Conservation (phyloP, 2,888 invertebrate genomes). For the Crematogaster levior region DNA sequence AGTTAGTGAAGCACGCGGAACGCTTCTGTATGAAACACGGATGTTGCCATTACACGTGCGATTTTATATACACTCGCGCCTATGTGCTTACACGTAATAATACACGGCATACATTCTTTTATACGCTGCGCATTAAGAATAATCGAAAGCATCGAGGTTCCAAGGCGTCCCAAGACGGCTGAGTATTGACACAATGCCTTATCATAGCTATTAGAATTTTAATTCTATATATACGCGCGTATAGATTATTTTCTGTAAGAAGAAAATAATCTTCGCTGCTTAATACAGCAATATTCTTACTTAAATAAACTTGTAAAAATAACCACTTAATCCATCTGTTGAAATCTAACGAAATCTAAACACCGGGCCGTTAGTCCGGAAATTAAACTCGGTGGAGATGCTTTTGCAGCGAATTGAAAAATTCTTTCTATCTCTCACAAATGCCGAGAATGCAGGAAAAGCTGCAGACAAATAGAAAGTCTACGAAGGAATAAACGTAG, state of each 20-base stretch:
- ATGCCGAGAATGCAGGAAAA: background rate
- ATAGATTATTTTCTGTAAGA: background rate
- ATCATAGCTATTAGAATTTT: conserved; percentile 22
- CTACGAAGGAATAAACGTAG: background rate
- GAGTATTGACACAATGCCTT: background rate
- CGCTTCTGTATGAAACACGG: background rate
- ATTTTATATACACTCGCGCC: background rate
- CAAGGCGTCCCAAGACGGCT: background rate
- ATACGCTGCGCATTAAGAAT: conserved; percentile 23
- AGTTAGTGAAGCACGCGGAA: background rate
- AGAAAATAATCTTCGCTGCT: background rate
- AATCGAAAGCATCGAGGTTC: background rate
- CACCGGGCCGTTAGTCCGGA: background rate
- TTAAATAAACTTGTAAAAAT: background rate
- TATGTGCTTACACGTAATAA: conserved; percentile 19
- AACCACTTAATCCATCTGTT: background rate
- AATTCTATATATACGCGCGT: background rate
- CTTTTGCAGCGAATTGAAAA: background rate
- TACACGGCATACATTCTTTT: conserved; percentile 18
- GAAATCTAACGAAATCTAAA: background rate
- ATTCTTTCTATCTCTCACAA: background rate
- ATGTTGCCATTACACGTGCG: background rate
- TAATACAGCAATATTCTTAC: too few relatives aligned
- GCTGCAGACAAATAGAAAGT: conserved; percentile 12
- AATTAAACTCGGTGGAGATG: too few relatives aligned